A percentile compares a stretch with the other conserved stretches of the same genome.
phyloP scores from a whole-genome alignment of 30 jellyfish, hydroid and myxozoan species.

The Aurelia sp. region DNA sequence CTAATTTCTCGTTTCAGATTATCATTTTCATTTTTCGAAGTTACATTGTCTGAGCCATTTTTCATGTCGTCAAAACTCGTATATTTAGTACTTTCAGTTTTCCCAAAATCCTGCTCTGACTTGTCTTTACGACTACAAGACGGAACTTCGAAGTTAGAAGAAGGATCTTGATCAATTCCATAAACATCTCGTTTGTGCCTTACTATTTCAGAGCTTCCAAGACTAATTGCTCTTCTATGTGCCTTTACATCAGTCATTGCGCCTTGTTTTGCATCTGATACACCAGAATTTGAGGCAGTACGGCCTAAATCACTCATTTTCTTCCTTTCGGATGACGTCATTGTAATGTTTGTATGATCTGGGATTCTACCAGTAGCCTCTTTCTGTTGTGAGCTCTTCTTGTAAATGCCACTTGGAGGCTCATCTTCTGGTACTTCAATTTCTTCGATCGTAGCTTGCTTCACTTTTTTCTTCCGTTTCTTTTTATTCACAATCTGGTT shows the following conservation, averaged over 20 bases:
- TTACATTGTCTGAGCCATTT: too few relatives aligned
- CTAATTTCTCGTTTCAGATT: too few relatives aligned
- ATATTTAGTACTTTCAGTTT: neutral
- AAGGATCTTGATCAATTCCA: neutral
- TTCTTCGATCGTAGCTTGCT: slow-evolving; percentile 74
- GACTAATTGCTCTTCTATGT: slow-evolving; percentile 61
- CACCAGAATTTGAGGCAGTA: too few relatives aligned
- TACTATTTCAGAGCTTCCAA: slow-evolving; percentile 53
- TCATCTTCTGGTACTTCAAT: slow-evolving; percentile 69
- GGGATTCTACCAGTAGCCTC: too few relatives aligned
- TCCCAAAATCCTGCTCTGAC: neutral
- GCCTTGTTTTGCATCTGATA: neutral
- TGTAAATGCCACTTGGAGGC: slow-evolving; percentile 35
- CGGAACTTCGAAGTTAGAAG: slow-evolving; percentile 34
- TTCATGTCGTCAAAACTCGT: neutral
- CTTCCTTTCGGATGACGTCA: too few relatives aligned
- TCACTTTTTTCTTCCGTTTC: slow-evolving; percentile 75
- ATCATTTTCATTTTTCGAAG: too few relatives aligned
- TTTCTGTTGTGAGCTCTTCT: neutral
- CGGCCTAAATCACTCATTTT: too few relatives aligned
- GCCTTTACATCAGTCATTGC: slow-evolving; percentile 10
- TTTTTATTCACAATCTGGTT: slow-evolving; percentile 16
- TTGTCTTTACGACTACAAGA: neutral
- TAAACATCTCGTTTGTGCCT: slow-evolving; percentile 26
- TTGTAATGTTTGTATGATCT: too few relatives aligned